phyloP scores from a whole-genome alignment of 2,113 vertebrate genomes.

The Rostratula benghalensis region DNA sequence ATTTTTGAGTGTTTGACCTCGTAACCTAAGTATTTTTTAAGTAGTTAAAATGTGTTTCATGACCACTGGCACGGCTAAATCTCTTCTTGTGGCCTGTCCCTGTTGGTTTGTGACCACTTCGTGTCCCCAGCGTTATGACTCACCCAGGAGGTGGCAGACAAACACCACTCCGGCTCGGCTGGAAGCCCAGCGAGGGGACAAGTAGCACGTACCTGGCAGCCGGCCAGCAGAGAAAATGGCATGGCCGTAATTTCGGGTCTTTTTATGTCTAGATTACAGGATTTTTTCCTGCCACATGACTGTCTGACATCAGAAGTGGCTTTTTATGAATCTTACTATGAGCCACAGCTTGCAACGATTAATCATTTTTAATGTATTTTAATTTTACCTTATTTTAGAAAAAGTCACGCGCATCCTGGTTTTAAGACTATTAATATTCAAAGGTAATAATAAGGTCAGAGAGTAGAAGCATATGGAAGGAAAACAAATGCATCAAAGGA shows the following conservation, averaged over 20 bases:
- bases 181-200: neutral
- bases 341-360: neutral
- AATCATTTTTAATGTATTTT: neutral
- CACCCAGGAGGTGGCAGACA: slow-evolving; percentile 74
- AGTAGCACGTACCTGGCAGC: neutral
- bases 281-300: neutral
- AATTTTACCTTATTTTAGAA: neutral
- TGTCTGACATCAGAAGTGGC: neutral
- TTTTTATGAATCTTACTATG: neutral
- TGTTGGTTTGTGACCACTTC: accelerated
- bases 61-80: accelerated
- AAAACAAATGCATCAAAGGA: neutral
- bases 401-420: accelerated
- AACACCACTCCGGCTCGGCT: neutral
- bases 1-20: neutral
- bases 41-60: neutral
- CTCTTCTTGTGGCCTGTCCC: neutral
- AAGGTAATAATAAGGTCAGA: neutral
- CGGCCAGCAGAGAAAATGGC: neutral
- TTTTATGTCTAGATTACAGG: neutral
- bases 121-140: neutral
- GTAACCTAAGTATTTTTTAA: neutral
- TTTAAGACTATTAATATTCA: neutral
- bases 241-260: neutral
- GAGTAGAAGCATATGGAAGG: neutral